These are phyloP conservation scores for Luperina testacea DNA, from an alignment of 2,888 invertebrate genomes.

Conservation along the genomic window DNA sequence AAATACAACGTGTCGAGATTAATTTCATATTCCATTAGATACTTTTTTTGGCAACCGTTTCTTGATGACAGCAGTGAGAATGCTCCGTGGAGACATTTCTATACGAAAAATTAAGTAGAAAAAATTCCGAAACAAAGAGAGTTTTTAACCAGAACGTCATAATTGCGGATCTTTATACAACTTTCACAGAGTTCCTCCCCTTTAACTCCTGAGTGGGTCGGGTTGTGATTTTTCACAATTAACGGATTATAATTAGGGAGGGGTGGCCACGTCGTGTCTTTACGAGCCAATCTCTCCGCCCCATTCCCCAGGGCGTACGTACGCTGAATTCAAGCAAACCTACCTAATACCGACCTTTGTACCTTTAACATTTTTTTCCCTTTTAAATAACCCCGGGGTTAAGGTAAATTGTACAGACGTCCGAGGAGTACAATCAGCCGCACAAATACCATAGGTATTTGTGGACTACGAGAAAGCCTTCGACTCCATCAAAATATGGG, in stretches of 20 bases:
- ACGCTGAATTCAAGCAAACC: slow-evolving; percentile 70
- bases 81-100: slow-evolving; percentile 16
- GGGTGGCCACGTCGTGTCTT: slow-evolving; percentile 77
- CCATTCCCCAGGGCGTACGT: slow-evolving; percentile 68
- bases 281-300: slow-evolving; percentile 74
- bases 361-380: slow-evolving; percentile 58
- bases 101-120: neutral
- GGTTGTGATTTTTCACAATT: slow-evolving; percentile 78
- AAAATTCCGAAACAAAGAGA: slow-evolving; percentile 18
- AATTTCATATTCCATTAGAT: slow-evolving; percentile 38
- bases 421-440: no score
- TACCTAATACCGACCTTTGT: slow-evolving; percentile 48
- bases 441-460: no score
- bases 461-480: no score
- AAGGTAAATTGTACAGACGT: slow-evolving; percentile 24
- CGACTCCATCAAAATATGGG: no score
- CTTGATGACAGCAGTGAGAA: slow-evolving; percentile 12
- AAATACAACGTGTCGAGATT: slow-evolving; percentile 40
- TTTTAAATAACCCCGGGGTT: slow-evolving; percentile 63
- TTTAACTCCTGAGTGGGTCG: slow-evolving; percentile 53
- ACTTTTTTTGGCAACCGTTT: slow-evolving; percentile 36
- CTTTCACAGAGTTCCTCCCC: slow-evolving; percentile 49
- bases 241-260: slow-evolving; percentile 81
- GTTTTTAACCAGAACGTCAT: slow-evolving; percentile 42
- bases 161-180: slow-evolving; percentile 45